A percentile compares a stretch with the other conserved stretches of the same genome.
Evolutionary conservation across 2,888 invertebrate species (phyloP).

Genomic region (Dascillus cervinus): DNA sequence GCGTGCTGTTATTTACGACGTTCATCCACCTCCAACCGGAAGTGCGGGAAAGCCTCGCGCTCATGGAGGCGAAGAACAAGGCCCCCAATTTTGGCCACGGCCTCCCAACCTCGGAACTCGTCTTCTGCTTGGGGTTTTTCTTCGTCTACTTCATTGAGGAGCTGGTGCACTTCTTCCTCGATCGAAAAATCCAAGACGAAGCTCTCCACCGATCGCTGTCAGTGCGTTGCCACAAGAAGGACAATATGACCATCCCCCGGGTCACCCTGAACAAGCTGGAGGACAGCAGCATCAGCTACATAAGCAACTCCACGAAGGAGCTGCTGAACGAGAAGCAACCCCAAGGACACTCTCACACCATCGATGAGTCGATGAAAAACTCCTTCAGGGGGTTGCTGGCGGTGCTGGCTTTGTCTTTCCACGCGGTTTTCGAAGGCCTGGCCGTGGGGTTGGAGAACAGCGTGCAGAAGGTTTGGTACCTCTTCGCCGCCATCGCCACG

Average conservation of each 20-base stretch:
- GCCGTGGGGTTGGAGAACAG: conserved; percentile 58
- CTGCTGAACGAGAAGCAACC: conserved; percentile 19
- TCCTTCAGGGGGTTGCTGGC: conserved; percentile 51
- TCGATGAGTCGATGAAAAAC: conserved; percentile 42
- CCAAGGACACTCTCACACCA: conserved; percentile 18
- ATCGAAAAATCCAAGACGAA: conserved; percentile 41
- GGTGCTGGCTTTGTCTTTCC: conserved; percentile 59
- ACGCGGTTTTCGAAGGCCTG: conserved; percentile 61
- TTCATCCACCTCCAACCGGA: conserved; percentile 59
- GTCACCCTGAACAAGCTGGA: conserved; percentile 36
- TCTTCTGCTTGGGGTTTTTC: conserved; percentile 57
- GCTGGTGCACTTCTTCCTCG: conserved; percentile 49
- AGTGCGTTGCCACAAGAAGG: conserved; percentile 42
- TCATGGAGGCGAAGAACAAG: conserved; percentile 40
- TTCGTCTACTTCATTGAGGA: conserved; percentile 58
- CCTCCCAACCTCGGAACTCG: conserved; percentile 49
- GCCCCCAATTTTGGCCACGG: conserved; percentile 43
- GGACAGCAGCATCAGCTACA: conserved; percentile 33
- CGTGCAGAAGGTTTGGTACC: conserved; percentile 51
- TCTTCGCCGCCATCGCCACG: conserved; percentile 57
- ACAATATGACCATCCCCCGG: conserved; percentile 34
- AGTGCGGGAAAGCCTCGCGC: conserved; percentile 50
- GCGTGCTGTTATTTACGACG: conserved; percentile 56
- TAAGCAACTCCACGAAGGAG: conserved; percentile 34
- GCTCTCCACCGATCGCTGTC: conserved; percentile 49